phyloP scores from a whole-genome alignment of 2,797 vertebrate species.

The Peromyscus aztecus region DNA sequence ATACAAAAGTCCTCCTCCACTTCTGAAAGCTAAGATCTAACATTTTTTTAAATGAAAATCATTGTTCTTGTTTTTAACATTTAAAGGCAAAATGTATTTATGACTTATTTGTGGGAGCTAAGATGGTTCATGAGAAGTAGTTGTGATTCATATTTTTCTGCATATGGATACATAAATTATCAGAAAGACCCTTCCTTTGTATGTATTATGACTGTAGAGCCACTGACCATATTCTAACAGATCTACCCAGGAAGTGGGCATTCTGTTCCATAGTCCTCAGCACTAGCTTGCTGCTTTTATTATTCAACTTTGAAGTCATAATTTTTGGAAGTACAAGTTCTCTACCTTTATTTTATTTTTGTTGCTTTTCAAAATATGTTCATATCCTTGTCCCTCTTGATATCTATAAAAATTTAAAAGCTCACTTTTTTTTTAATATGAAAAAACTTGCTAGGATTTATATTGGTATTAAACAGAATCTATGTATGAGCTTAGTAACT shows the following conservation, averaged over 20 bases:
- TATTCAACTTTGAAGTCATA: not conserved
- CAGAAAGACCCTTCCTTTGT: not conserved
- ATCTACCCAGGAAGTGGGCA: not conserved
- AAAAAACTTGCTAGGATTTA: not conserved
- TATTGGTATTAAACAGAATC: not conserved
- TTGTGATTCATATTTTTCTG: not conserved
- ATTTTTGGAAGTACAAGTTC: not conserved
- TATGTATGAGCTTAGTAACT: not conserved
- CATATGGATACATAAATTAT: not conserved
- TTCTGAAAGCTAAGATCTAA: conserved; percentile 40
- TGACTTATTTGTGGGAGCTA: conserved; percentile 9
- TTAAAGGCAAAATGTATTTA: not conserved
- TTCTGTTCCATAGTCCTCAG: not conserved
- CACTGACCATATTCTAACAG: not conserved
- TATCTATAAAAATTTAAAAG: not conserved
- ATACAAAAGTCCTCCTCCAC: not conserved
- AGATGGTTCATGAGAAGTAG: not conserved
- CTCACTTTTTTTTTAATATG: not conserved
- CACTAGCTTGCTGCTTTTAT: not conserved
- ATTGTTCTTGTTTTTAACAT: conserved; percentile 20
- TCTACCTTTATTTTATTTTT: conserved; percentile 4
- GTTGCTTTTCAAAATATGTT: conserved; percentile 18
- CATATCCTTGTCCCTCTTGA: not conserved
- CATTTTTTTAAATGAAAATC: not conserved
- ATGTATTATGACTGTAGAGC: not conserved